These are phyloP conservation scores for Crossaster papposus DNA, from an alignment of 53 echinoderm and acorn worm genomes.

Conservation along the genomic window DNA sequence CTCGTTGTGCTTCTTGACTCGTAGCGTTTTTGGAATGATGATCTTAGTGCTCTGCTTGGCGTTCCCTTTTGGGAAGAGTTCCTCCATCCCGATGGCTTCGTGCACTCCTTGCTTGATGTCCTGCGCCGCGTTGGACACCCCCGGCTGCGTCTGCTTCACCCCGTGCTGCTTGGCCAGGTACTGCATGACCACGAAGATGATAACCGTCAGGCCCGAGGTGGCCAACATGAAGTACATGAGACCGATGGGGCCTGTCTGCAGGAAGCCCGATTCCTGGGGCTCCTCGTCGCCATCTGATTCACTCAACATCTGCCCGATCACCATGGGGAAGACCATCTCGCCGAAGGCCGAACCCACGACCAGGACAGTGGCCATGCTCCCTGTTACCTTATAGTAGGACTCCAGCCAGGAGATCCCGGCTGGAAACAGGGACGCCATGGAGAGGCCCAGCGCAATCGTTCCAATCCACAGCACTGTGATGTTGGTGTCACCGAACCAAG, in stretches of 20 bases:
- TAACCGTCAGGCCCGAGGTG: slow-evolving; percentile 39
- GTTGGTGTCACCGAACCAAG: slow-evolving; percentile 49
- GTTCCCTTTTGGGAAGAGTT: slow-evolving; percentile 10
- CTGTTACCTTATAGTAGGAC: slow-evolving; percentile 74
- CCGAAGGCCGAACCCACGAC: slow-evolving; percentile 82
- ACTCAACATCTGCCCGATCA: slow-evolving; percentile 69
- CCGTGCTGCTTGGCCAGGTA: slow-evolving; percentile 68
- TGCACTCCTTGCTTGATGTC: slow-evolving; percentile 58
- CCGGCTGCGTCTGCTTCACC: slow-evolving; percentile 21
- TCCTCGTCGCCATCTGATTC: neutral
- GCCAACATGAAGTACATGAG: slow-evolving; percentile 84
- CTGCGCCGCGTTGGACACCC: slow-evolving; percentile 46
- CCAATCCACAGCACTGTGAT: slow-evolving; percentile 72
- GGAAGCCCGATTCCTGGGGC: neutral
- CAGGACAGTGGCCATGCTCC: slow-evolving; percentile 78
- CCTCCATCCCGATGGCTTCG: slow-evolving; percentile 61
- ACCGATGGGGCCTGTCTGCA: slow-evolving; percentile 38
- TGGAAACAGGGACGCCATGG: slow-evolving; percentile 95
- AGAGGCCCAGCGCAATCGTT: slow-evolving; percentile 71
- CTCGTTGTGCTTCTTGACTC: slow-evolving; percentile 45
- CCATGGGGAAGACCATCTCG: slow-evolving; percentile 83
- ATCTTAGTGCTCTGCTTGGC: slow-evolving; percentile 15
- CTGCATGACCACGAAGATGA: slow-evolving; percentile 69
- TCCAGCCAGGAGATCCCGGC: slow-evolving; percentile 92
- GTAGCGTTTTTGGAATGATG: slow-evolving; percentile 39